Evolutionary conservation across 2,797 vertebrate species (phyloP).

Genomic region (Sphenodon punctatus): DNA sequence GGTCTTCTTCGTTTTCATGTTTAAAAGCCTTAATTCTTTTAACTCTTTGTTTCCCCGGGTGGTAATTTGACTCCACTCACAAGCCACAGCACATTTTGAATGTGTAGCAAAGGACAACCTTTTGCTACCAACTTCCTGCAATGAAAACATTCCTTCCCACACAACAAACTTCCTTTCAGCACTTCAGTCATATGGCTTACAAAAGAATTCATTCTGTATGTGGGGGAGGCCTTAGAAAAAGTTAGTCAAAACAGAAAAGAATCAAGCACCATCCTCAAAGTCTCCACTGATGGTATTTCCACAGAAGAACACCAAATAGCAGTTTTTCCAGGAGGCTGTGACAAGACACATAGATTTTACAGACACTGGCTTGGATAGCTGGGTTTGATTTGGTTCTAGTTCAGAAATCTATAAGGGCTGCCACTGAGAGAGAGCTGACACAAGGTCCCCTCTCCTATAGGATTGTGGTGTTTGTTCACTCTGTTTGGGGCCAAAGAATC

Average conservation of each 20-base stretch:
- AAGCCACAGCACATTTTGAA: neutral
- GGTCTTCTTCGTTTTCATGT: neutral
- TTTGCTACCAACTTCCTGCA: accelerated
- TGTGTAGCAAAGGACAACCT: neutral
- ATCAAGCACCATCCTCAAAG: neutral
- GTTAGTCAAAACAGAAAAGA: neutral
- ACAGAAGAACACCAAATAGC: neutral
- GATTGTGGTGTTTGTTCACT: too few relatives aligned
- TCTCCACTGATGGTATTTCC: neutral
- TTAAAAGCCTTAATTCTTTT: neutral
- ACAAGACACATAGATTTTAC: too few relatives aligned
- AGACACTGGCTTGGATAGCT: too few relatives aligned
- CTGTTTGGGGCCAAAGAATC: too few relatives aligned
- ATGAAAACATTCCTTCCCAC: neutral
- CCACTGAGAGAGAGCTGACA: too few relatives aligned
- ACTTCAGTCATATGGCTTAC: neutral
- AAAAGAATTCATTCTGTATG: neutral
- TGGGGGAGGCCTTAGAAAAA: neutral
- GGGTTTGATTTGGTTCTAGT: neutral
- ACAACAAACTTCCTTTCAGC: neutral
- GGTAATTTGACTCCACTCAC: neutral
- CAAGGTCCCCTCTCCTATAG: too few relatives aligned
- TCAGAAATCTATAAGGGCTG: neutral
- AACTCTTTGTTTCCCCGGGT: constrained; percentile 2
- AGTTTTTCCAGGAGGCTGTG: neutral